phyloP scores from a whole-genome alignment of 53 echinoderm and acorn worm genomes.

The Zoroaster sp. region DNA sequence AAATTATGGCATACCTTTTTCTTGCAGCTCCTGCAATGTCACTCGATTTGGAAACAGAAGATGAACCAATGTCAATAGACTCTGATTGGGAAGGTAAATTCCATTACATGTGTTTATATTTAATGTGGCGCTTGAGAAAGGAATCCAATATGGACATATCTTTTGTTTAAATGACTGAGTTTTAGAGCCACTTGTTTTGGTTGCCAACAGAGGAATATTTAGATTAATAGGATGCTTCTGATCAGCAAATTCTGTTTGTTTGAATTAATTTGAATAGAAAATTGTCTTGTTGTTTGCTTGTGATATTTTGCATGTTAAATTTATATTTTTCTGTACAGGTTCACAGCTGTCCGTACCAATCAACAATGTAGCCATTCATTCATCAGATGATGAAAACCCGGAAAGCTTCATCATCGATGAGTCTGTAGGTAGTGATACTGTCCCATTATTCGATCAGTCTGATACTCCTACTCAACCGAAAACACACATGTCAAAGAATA shows the following conservation, averaged over 20 bases:
- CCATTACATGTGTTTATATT: background rate
- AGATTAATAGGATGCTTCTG: background rate
- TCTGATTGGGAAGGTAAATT: background rate
- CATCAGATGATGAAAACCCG: no score
- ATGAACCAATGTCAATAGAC: no score
- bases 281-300: background rate
- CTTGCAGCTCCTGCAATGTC: background rate
- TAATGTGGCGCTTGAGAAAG: background rate
- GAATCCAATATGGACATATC: background rate
- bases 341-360: background rate
- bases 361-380: background rate
- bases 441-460: background rate
- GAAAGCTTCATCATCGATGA: constrained; percentile 11
- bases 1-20: background rate
- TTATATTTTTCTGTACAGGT: background rate
- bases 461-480: constrained; percentile 5
- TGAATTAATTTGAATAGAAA: background rate
- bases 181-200: background rate
- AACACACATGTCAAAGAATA: background rate
- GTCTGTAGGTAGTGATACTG: background rate
- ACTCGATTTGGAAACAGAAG: no score
- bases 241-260: background rate
- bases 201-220: background rate
- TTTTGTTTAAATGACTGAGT: background rate
- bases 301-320: background rate